Evolutionary conservation across 2,888 invertebrate species (phyloP), one percentile per base, ranked within the genome.

Genomic region (Hermaeophaga mercurialis): DNA sequence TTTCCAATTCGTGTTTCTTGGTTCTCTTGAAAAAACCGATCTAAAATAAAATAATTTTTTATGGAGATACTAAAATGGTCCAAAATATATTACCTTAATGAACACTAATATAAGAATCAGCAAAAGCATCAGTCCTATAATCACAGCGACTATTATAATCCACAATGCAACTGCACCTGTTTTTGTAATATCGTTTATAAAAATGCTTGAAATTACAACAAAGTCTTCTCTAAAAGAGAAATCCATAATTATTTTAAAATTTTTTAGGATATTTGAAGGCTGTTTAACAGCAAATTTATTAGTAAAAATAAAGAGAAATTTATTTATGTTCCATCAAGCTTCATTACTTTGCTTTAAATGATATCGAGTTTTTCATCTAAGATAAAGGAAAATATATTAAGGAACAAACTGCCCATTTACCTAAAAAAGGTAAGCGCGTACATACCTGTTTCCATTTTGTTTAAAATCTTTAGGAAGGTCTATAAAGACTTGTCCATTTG

Each of bases 1-100:
- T 75, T 58, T 80, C 74, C 64, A 82, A 69, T 67, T 81, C 78
- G 41, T 80, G 78, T 67, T 80, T 80, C 53, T 73, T 78, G 12
- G 72, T 66, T 38, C 82, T 75, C 50, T 78, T 76, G 61, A 82
- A 82, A 74, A 82, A 82, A 46, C 81, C 81, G 58, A 73, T 63
- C 80, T 80, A 58, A 49, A 73, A 68, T 15, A 28, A 49, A 15
- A 22, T n/a, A 6, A 12, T 36, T 36, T 36, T 11, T 14, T 14
- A 34, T 3, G 9, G 1, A 12, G 22, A 24, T 9, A 12, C 8
- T n/a, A 28, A 22, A 17, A 57, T 54, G n/a, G n/a, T n/a, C n/a
- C n/a, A n/a, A n/a, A n/a, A n/a, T n/a, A n/a, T n/a, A n/a, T 56
- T 59, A 73, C 73, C 67, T 73, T 74, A 18, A 69, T 62, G 3